Evolutionary conservation across 2,797 vertebrate species (phyloP).

Genomic region (Chiroxiphia lanceolata): DNA sequence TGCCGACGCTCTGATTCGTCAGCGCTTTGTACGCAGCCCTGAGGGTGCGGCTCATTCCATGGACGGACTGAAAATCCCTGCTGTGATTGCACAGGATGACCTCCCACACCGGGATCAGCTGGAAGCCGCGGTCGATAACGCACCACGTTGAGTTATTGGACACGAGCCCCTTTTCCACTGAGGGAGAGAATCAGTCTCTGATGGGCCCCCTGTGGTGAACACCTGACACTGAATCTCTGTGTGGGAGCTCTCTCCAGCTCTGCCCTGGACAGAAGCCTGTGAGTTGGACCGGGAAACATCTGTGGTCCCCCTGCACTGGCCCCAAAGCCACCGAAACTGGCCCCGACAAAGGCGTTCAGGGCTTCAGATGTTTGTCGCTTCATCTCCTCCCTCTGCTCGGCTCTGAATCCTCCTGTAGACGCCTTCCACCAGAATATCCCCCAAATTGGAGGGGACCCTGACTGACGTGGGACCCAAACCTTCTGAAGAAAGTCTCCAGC

Average conservation of each 20-base stretch:
- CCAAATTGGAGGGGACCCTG: conserved; percentile 74
- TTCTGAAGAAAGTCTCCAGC: conserved; percentile 60
- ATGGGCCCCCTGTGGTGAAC: conserved; percentile 64
- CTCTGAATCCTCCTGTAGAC: conserved; percentile 40
- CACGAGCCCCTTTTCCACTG: conserved; percentile 65
- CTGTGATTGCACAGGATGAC: conserved; percentile 57
- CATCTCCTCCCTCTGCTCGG: conserved; percentile 7
- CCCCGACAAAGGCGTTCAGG: not conserved
- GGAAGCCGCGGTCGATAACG: conserved; percentile 65
- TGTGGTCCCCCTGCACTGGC: accelerated
- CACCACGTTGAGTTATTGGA: conserved; percentile 66
- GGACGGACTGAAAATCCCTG: conserved; percentile 41
- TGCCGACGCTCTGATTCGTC: not conserved
- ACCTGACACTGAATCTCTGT: not conserved
- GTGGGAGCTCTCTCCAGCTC: not conserved
- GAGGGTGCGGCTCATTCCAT: conserved; percentile 35
- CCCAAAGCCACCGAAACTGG: not conserved
- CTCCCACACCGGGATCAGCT: conserved; percentile 72
- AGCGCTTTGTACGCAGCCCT: not conserved
- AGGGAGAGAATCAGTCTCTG: not conserved
- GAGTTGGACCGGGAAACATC: not conserved
- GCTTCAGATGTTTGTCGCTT: conserved; percentile 3
- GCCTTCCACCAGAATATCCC: conserved; percentile 77
- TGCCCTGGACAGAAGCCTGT: not conserved
- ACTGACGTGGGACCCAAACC: conserved; percentile 72